These are phyloP conservation scores for Mionectes macconnelli DNA, from an alignment of 2,113 vertebrate species.

Conservation along the genomic window DNA sequence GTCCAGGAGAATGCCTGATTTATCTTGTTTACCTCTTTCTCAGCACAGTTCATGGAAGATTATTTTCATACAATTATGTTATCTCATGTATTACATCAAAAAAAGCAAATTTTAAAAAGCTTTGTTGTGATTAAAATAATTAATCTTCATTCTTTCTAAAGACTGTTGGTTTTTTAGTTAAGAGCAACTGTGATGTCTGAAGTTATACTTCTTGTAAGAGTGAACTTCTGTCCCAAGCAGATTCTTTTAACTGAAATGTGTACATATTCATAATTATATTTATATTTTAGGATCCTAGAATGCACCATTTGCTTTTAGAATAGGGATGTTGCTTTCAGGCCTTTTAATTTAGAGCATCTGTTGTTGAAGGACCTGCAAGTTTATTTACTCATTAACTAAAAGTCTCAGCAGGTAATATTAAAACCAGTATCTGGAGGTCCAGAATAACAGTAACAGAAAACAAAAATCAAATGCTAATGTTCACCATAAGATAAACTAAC, in stretches of 20 bases:
- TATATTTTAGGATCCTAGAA: neutral
- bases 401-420: neutral
- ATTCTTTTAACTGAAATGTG: neutral
- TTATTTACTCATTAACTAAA: neutral
- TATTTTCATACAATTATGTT: neutral
- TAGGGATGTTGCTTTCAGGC: neutral
- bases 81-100: neutral
- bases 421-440: neutral
- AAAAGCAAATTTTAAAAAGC: neutral
- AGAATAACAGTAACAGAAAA: neutral
- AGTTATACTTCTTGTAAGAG: neutral
- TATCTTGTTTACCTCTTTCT: neutral
- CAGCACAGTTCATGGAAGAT: neutral
- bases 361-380: neutral
- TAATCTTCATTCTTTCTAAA: neutral
- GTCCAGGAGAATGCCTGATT: neutral
- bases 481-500: slow-evolving; percentile 22
- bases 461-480: slow-evolving; percentile 6
- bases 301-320: neutral
- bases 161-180: neutral
- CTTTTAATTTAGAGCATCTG: neutral
- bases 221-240: neutral
- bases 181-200: neutral
- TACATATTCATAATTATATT: neutral
- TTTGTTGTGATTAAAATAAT: neutral